A percentile compares a stretch with the other conserved stretches of the same genome.
Conservation (phyloP, 2,888 invertebrate species). For the Cistogaster globosa region DNA sequence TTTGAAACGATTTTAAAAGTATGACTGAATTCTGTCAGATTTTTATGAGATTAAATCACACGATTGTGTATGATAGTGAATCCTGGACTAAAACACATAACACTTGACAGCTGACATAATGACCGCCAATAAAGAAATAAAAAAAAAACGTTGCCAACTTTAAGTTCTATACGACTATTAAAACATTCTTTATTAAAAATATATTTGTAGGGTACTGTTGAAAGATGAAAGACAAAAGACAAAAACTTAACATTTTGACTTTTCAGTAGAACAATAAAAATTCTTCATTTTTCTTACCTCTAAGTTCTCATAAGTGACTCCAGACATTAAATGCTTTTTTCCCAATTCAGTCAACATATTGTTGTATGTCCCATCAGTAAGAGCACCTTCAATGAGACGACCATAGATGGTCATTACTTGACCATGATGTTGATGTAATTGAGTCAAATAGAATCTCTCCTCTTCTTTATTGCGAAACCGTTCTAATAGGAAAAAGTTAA, state of each 20-base stretch:
- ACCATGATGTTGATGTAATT: constrained; percentile 74
- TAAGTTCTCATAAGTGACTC: constrained; percentile 63
- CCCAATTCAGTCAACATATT: constrained; percentile 72
- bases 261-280: neutral
- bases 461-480: constrained; percentile 72
- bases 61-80: too few species aligned
- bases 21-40: too few species aligned
- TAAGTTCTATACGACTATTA: too few species aligned
- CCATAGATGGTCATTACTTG: constrained; percentile 73
- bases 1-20: too few species aligned
- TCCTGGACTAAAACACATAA: too few species aligned
- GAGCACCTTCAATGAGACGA: constrained; percentile 74
- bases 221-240: too few species aligned
- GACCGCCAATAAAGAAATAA: too few species aligned
- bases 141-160: too few species aligned
- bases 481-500: constrained; percentile 72
- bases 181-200: too few species aligned
- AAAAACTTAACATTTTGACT: neutral
- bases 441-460: constrained; percentile 72
- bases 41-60: too few species aligned
- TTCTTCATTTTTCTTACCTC: constrained; percentile 64
- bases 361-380: constrained; percentile 72
- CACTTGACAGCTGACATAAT: too few species aligned
- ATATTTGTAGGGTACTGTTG: too few species aligned
- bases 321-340: constrained; percentile 55